Conservation (phyloP, 1,140 invertebrate species). For the Phenacoccus solenopsis region DNA sequence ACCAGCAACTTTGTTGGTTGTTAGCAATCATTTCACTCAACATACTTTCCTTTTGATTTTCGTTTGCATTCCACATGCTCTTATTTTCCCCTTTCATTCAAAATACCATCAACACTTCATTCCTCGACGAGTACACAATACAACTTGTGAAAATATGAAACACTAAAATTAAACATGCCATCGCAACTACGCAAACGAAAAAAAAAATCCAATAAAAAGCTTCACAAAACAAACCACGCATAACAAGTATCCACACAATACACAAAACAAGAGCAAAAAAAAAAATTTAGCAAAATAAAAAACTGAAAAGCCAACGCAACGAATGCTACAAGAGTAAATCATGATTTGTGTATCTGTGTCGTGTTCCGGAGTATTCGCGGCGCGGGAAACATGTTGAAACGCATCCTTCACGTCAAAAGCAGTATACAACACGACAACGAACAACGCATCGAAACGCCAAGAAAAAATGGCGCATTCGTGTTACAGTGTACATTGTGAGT, state of each 20-base stretch:
- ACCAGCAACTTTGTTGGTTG: no score
- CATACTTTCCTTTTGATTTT: no score
- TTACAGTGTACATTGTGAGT: neutral
- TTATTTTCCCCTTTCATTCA: no score
- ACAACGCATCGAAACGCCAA: neutral
- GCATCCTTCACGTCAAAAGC: neutral
- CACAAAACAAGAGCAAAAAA: neutral
- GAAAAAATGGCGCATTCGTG: neutral
- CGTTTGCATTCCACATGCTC: no score
- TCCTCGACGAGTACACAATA: no score
- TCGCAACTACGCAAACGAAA: neutral
- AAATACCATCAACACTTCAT: no score
- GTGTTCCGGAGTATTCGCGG: neutral
- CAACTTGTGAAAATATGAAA: no score
- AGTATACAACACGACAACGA: neutral
- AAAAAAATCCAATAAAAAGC: neutral
- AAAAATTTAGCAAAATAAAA: neutral
- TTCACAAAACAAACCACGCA: no score
- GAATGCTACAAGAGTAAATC: neutral
- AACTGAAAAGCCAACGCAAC: neutral
- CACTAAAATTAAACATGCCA: no score
- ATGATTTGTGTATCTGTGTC: conserved; percentile 1
- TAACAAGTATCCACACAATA: no score
- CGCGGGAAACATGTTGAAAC: neutral
- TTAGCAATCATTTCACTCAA: no score